Evolutionary conservation across 2,797 vertebrate genomes (phyloP).

Genomic region (Taeniopygia guttata): DNA sequence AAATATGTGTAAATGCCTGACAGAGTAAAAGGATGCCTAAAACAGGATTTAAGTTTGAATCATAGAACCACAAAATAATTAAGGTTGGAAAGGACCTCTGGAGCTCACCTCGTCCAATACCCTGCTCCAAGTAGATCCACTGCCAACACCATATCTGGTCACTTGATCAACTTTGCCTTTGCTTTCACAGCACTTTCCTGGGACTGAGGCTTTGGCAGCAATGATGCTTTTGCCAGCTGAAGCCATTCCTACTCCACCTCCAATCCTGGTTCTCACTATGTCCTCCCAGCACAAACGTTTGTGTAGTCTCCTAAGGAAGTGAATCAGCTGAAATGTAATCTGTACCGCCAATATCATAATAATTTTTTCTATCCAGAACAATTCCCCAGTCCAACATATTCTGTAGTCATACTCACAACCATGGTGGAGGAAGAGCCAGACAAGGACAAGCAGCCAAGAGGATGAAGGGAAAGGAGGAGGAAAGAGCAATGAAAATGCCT

Average conservation of each 20-base stretch:
- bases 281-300: slow-evolving; percentile 19
- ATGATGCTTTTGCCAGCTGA: background rate
- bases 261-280: background rate
- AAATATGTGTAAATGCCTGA: background rate
- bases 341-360: background rate
- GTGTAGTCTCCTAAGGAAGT: slow-evolving; percentile 1
- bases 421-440: background rate
- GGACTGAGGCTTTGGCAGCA: background rate
- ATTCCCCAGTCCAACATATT: background rate
- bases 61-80: background rate
- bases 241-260: background rate
- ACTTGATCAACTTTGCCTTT: background rate
- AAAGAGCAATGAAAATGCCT: background rate
- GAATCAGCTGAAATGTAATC: slow-evolving; percentile 18
- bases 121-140: background rate
- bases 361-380: background rate
- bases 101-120: background rate
- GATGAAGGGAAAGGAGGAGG: background rate
- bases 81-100: background rate
- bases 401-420: background rate
- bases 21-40: background rate
- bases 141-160: background rate
- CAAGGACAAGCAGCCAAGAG: slow-evolving; percentile 21
- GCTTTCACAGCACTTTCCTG: background rate
- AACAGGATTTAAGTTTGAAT: background rate